These are phyloP conservation scores for Tipula vernalis DNA, from an alignment of 2,888 invertebrate genomes.

Conservation along the genomic window DNA sequence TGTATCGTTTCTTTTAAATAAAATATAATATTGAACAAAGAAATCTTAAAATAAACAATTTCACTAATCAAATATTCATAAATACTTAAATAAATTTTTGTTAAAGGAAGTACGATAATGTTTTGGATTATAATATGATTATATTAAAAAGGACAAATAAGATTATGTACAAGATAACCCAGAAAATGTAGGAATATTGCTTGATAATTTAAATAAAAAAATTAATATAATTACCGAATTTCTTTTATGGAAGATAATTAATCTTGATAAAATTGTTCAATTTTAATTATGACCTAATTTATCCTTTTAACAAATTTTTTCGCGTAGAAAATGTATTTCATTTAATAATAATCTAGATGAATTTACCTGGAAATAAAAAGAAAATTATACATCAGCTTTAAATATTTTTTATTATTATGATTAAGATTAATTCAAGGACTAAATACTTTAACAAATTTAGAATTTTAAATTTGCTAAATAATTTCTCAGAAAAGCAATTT, in stretches of 20 bases:
- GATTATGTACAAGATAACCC: constrained; percentile 12
- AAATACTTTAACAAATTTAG: background rate
- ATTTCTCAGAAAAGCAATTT: background rate
- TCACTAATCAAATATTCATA: constrained; percentile 12
- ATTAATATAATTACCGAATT: background rate
- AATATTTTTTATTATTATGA: background rate
- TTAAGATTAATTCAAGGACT: background rate
- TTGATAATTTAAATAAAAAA: background rate
- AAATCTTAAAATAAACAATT: background rate
- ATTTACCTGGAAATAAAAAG: background rate
- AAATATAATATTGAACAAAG: background rate
- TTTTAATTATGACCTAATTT: background rate
- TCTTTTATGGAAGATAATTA: background rate
- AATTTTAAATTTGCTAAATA: background rate
- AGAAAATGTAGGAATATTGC: constrained; percentile 6
- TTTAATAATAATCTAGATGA: background rate
- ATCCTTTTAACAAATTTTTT: background rate
- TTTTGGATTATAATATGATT: background rate
- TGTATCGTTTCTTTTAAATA: background rate
- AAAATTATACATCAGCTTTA: background rate
- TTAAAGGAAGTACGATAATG: background rate
- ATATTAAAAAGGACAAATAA: background rate
- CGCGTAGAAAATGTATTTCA: background rate
- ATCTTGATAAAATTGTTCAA: background rate
- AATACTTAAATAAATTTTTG: constrained; percentile 9